Evolutionary conservation across 2,113 vertebrate species (phyloP).

Genomic region (Prunella fulvescens): DNA sequence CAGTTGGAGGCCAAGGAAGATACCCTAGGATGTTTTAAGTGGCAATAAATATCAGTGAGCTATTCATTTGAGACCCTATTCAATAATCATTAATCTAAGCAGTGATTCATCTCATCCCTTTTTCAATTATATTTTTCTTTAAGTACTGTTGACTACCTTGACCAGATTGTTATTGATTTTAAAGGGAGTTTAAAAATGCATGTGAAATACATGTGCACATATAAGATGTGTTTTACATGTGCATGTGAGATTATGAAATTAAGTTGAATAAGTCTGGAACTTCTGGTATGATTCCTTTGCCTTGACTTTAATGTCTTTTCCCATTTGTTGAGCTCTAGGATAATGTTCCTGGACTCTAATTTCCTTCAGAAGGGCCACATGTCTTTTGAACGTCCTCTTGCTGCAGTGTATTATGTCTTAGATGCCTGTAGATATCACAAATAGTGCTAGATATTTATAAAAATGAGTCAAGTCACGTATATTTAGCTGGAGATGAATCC

Average conservation of each 20-base stretch:
- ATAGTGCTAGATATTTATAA: neutral
- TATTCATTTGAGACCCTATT: neutral
- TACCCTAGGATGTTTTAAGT: neutral
- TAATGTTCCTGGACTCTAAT: neutral
- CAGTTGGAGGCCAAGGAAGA: neutral
- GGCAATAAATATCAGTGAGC: neutral
- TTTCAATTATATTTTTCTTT: neutral
- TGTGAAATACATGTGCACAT: neutral
- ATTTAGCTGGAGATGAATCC: neutral
- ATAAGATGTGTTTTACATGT: neutral
- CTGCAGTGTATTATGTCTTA: neutral
- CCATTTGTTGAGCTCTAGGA: neutral
- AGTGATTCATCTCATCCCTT: neutral
- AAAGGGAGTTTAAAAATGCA: neutral
- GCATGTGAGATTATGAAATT: neutral
- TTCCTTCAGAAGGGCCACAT: neutral
- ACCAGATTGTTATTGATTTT: neutral
- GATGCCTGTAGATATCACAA: neutral
- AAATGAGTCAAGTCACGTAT: rapidly evolving
- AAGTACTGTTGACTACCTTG: neutral
- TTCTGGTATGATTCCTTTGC: neutral
- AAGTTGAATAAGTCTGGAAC: neutral
- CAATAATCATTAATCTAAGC: neutral
- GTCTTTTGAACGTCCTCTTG: neutral
- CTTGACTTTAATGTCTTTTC: neutral